phyloP scores from a whole-genome alignment of 2,113 vertebrate genomes.

The Hippocampus abdominalis region DNA sequence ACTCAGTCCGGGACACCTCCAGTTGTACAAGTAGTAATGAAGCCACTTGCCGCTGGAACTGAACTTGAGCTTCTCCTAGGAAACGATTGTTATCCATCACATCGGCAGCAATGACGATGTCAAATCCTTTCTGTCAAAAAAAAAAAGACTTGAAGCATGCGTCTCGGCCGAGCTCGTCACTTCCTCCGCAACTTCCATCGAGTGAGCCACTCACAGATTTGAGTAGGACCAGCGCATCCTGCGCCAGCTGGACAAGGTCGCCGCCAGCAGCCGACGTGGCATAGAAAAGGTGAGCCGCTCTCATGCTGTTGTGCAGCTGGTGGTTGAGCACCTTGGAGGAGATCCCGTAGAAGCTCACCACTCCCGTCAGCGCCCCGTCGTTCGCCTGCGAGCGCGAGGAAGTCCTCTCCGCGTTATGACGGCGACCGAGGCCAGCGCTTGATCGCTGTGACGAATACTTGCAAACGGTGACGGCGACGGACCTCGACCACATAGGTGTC shows the following conservation, averaged over 20 bases:
- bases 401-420: neutral
- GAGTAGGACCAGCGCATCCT: slow-evolving; percentile 84
- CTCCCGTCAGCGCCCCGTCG: slow-evolving; percentile 80
- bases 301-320: slow-evolving; percentile 83
- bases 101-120: slow-evolving; percentile 87
- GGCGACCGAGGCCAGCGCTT: neutral
- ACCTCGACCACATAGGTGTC: slow-evolving; percentile 95
- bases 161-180: too few relatives aligned
- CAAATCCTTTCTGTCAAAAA: slow-evolving; percentile 82
- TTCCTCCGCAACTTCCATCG: neutral
- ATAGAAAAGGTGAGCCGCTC: slow-evolving; percentile 85
- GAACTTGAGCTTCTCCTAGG: slow-evolving; percentile 93
- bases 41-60: slow-evolving; percentile 78
- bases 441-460: slow-evolving; percentile 12
- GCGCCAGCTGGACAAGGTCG: slow-evolving; percentile 82
- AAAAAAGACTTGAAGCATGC: neutral
- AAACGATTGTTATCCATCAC: slow-evolving; percentile 91
- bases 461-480: slow-evolving; percentile 2
- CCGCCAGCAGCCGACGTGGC: slow-evolving; percentile 75
- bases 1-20: slow-evolving; percentile 89
- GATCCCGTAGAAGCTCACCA: slow-evolving; percentile 88
- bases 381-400: slow-evolving; percentile 62
- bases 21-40: slow-evolving; percentile 98
- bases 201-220: slow-evolving; percentile 80
- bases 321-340: slow-evolving; percentile 90